Conservation (phyloP, 2,113 vertebrate species). For the Callithrix jacchus region DNA sequence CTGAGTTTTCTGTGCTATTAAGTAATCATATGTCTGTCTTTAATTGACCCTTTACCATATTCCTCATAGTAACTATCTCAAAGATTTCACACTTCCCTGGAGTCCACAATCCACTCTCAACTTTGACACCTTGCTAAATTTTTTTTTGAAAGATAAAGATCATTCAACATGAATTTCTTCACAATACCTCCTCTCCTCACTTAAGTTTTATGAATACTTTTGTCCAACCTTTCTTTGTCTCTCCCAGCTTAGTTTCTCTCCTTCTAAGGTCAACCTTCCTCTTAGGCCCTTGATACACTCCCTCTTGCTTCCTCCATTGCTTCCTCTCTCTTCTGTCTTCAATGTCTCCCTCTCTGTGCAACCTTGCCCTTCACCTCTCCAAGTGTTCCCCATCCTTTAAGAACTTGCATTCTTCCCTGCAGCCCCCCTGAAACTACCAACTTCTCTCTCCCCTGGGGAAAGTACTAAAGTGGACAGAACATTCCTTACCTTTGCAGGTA, state of each 20-base stretch:
- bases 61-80: not conserved
- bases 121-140: not conserved
- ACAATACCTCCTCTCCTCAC: not conserved
- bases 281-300: not conserved
- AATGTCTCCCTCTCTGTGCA: not conserved
- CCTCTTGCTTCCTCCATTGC: not conserved
- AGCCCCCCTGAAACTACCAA: not conserved
- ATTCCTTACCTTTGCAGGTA: not conserved
- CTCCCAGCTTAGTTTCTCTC: not conserved
- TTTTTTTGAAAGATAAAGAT: not conserved
- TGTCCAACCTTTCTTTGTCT: not conserved
- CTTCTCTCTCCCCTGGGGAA: not conserved
- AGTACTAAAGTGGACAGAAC: not conserved
- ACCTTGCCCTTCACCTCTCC: not conserved
- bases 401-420: not conserved
- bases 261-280: not conserved
- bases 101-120: not conserved
- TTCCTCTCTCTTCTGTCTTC: not conserved
- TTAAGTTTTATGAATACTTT: constrained; percentile 5
- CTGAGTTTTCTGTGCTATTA: not conserved
- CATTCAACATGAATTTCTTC: not conserved
- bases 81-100: not conserved
- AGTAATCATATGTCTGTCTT: not conserved
- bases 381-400: not conserved
- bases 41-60: not conserved